Conservation (phyloP, 2,797 vertebrate species). For the Zalophus californianus region DNA sequence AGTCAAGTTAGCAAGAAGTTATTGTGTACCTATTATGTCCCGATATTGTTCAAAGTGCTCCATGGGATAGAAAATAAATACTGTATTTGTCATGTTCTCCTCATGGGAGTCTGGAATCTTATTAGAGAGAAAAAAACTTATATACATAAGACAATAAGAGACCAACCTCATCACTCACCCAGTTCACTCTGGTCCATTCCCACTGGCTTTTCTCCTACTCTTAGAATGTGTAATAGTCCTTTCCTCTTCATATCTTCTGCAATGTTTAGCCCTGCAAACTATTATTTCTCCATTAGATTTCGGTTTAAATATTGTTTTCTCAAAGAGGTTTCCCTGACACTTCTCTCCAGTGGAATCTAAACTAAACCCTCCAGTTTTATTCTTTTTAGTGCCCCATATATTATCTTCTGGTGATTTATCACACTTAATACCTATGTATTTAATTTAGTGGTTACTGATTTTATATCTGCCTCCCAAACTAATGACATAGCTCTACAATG, state of each 20-base stretch:
- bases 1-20: conserved; percentile 68
- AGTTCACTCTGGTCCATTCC: background rate
- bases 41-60: conserved; percentile 62
- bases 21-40: conserved; percentile 59
- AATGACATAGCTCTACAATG: background rate
- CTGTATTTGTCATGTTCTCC: conserved; percentile 19
- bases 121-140: conserved; percentile 54
- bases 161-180: background rate
- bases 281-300: conserved; percentile 19
- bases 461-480: conserved; percentile 17
- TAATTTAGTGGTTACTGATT: conserved; percentile 28
- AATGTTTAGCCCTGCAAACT: background rate
- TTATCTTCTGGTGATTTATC: background rate
- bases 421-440: background rate
- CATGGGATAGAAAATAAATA: conserved; percentile 65
- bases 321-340: background rate
- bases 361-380: background rate
- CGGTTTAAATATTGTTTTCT: conserved; percentile 55
- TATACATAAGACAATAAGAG: conserved; percentile 3
- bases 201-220: background rate
- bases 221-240: background rate
- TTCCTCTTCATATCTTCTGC: background rate
- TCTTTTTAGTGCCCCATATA: background rate
- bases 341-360: background rate
- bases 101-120: conserved; percentile 38